Evolutionary conservation across 2,888 invertebrate genomes (phyloP).

Genomic region (Drosophila nr. medialis): DNA sequence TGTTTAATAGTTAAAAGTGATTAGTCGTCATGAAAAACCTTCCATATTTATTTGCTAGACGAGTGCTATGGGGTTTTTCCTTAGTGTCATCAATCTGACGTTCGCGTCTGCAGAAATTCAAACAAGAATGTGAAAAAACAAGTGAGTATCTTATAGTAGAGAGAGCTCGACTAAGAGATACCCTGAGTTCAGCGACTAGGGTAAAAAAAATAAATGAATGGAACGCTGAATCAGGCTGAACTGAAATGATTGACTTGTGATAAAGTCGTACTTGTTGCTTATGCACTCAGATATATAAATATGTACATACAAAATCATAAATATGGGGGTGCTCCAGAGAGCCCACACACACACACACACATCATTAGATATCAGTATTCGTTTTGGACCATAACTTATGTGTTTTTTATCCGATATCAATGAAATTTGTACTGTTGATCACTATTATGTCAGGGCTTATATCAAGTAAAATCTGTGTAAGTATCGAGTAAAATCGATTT

Average conservation of each 20-base stretch:
- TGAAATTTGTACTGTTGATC: not conserved
- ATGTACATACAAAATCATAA: not conserved
- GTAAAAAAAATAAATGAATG: not conserved
- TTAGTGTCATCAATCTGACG: constrained; percentile 35
- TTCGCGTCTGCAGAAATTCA: constrained; percentile 47
- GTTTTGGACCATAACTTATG: not conserved
- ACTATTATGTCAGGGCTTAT: not conserved
- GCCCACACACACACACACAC: not conserved
- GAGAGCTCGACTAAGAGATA: not conserved
- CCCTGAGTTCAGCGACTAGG: not conserved
- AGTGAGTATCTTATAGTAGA: not conserved
- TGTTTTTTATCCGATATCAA: not conserved
- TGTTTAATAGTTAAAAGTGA: constrained; percentile 17
- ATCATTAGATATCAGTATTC: not conserved
- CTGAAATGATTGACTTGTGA: not conserved
- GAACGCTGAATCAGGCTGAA: not conserved
- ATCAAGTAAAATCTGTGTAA: not conserved
- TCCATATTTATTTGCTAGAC: constrained; percentile 7
- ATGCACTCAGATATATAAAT: not conserved
- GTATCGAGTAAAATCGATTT: not conserved
- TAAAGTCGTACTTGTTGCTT: not conserved
- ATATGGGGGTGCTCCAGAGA: not conserved
- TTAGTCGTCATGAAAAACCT: constrained; percentile 19
- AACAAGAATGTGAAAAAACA: constrained; percentile 12
- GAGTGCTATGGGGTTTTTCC: constrained; percentile 23